Base-by-base conservation (phyloP, 2,113 vertebrate genomes). In the Pygoscelis adeliae region DNA sequence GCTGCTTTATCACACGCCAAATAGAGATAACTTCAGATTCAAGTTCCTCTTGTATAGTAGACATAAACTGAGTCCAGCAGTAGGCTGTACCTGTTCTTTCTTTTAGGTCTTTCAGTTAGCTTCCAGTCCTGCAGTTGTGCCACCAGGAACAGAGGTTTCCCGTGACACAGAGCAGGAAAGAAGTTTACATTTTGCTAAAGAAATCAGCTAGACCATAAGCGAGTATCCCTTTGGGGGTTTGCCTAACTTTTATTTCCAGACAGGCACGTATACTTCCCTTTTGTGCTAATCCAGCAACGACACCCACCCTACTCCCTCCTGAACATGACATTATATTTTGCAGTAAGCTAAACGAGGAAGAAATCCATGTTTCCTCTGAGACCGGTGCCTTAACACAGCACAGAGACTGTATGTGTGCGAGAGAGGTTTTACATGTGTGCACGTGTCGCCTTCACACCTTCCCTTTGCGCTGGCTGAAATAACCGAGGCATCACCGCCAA, bases 351-450 rank as follows among this genome's bases (percentile, higher is more conserved):
- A 76, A 44, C 0, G 3, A 63, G n/a, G 5, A 13, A 52, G 32
- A 26, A 62, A 71, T 59, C 70, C 58, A 32, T 0, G 1, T 82
- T 87, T 71, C 62, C n/a, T 53, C 52, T 9, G 63, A 40, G 70
- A 53, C 16, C 3, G 1, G 50, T 53, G 20, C 27, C 26, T 22
- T 59, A 38, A 53, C 50, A 40, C 47, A 50, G 46, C 70, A 16
- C 0, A 0, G 58, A n/a, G 65, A 32, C 14, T 6, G 29, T 5
- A 6, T 8, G 69, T 11, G 44, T 2, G 3, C 2, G 1, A 16
- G 63, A 55, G 61, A 79, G 80, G 15, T 81, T 76, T 76, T 36
- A 22, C 76, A 30, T 1, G 6, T 16, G 62, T 50, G 47, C 26
- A 6, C 4, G 4, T 19, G 23, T 88, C 11, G 2, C 62, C 55